These are phyloP conservation scores for Cichlasoma orientale DNA, from an alignment of 2,797 vertebrate genomes.

Conservation along the genomic window DNA sequence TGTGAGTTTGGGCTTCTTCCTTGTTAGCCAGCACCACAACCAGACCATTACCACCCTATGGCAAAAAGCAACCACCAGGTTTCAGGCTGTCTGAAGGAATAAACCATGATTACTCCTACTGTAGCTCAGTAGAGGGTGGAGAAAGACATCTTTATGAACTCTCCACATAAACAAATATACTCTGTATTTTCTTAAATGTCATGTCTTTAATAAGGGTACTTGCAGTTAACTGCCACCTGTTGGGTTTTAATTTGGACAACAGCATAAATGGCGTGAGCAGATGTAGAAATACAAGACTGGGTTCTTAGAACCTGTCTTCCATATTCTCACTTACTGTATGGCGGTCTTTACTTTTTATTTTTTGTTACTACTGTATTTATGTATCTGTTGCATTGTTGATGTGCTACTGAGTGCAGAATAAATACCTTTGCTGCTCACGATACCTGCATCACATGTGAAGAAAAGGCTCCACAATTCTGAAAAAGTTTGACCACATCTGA, in stretches of 20 bases:
- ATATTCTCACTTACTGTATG: too few species aligned
- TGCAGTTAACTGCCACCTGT: background rate
- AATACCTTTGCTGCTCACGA: background rate
- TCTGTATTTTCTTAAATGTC: background rate
- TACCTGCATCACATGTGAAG: background rate
- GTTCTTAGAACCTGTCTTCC: background rate
- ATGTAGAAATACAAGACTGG: background rate
- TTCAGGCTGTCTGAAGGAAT: slow-evolving; percentile 26
- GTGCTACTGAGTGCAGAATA: background rate
- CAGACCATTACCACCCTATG: slow-evolving; percentile 24
- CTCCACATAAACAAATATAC: background rate
- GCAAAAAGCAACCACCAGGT: slow-evolving; percentile 16
- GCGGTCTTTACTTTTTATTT: too few species aligned
- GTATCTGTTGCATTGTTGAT: background rate
- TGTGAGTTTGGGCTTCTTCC: slow-evolving; percentile 23
- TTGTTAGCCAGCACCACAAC: slow-evolving; percentile 18
- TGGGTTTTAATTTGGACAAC: background rate
- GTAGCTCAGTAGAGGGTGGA: background rate
- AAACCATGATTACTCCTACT: background rate
- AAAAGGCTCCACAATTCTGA: background rate
- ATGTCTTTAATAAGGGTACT: background rate
- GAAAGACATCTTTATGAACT: slow-evolving; percentile 5
- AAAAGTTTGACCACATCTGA: background rate
- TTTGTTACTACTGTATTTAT: background rate
- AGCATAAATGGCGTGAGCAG: background rate